Percentiles rank a stretch among this genome's conserved stretches.
Conservation (phyloP, 2,888 invertebrate genomes). For the Iselma pallidipennis region DNA sequence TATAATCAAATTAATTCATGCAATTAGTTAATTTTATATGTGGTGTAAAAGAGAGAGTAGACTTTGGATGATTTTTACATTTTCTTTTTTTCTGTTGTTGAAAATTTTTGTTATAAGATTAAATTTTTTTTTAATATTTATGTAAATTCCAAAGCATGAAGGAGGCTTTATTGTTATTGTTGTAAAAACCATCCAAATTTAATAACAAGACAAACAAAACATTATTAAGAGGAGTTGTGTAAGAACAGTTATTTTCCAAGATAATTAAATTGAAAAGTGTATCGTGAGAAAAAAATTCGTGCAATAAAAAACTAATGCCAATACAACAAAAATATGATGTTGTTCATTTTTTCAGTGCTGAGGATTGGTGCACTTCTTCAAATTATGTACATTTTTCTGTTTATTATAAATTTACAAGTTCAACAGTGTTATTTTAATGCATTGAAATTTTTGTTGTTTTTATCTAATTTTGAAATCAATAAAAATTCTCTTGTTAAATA, state of each 20-base stretch:
- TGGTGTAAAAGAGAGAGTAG: constrained; percentile 19
- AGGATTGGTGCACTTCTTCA: constrained; percentile 58
- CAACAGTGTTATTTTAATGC: constrained; percentile 46
- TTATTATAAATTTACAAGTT: constrained; percentile 34
- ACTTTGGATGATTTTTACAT: constrained; percentile 29
- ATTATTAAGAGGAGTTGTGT: constrained; percentile 43
- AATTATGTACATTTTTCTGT: constrained; percentile 55
- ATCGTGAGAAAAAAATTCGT: constrained; percentile 49
- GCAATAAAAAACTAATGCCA: constrained; percentile 54
- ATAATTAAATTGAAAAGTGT: constrained; percentile 43
- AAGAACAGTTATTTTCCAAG: constrained; percentile 60
- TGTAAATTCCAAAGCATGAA: background rate
- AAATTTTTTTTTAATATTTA: too few relatives aligned
- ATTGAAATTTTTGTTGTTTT: constrained; percentile 37
- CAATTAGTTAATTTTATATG: constrained; percentile 14
- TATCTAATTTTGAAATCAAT: background rate
- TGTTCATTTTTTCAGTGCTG: constrained; percentile 54
- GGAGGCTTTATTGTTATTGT: background rate
- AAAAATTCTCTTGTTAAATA: constrained; percentile 16
- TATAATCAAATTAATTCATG: constrained; percentile 18
- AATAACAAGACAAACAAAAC: constrained; percentile 16
- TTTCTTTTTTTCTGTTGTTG: background rate
- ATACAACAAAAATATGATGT: constrained; percentile 39
- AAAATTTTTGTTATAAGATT: too few relatives aligned
- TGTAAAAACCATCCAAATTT: constrained; percentile 26